Percentiles rank a stretch among this genome's conserved stretches.
These are phyloP conservation scores for Ridgeia piscesae DNA, from an alignment of 1,140 invertebrate species.

Conservation along the genomic window DNA sequence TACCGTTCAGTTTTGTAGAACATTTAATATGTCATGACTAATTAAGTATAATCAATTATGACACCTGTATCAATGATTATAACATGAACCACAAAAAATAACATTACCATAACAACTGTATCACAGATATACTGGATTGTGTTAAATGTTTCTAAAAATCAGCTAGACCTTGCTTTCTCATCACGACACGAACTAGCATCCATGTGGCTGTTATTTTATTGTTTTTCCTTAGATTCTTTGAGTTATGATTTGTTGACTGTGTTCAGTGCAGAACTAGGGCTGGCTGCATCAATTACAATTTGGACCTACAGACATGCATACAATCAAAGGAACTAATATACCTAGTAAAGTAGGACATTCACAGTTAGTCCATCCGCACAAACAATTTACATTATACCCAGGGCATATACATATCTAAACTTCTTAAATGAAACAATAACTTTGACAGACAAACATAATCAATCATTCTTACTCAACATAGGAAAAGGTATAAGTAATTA, in stretches of 20 bases:
- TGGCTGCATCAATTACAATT: background rate
- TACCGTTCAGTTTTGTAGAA: too few species aligned
- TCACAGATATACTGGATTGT: too few species aligned
- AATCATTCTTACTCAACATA: background rate
- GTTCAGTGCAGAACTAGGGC: background rate
- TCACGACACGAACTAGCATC: too few species aligned
- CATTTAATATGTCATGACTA: background rate
- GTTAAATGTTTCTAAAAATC: too few species aligned
- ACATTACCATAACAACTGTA: too few species aligned
- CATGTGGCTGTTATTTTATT: too few species aligned
- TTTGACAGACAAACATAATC: background rate
- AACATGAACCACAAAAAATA: too few species aligned
- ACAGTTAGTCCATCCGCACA: background rate
- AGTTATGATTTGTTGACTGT: background rate
- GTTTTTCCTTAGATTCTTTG: too few species aligned
- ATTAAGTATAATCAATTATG: background rate
- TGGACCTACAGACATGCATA: background rate
- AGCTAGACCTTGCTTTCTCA: too few species aligned
- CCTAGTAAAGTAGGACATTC: background rate
- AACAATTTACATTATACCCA: background rate
- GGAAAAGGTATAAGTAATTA: too few species aligned
- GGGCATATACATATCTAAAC: too few species aligned
- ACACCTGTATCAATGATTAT: background rate
- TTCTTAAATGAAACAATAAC: background rate
- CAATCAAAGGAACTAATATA: background rate